Percentiles rank a stretch among this genome's conserved stretches.
These are phyloP conservation scores for Asbolus verrucosus DNA, from an alignment of 1,140 invertebrate genomes.

Conservation along the genomic window DNA sequence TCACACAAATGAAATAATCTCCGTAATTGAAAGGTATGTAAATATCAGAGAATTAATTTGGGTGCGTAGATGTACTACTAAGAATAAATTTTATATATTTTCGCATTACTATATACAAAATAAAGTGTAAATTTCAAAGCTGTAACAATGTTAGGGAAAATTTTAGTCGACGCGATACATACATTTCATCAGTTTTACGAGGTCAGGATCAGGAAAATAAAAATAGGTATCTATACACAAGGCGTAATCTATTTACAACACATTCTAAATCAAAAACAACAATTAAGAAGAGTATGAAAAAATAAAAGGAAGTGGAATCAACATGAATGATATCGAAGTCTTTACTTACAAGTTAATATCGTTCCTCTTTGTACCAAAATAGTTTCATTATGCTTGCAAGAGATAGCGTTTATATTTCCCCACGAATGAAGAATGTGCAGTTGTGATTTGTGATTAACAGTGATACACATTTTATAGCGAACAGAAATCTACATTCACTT, in stretches of 20 bases:
- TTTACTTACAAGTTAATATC: constrained; percentile 16
- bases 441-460: constrained; percentile 5
- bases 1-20: constrained; percentile 17
- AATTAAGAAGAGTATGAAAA: too few relatives aligned
- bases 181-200: too few relatives aligned
- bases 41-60: background rate
- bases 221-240: too few relatives aligned
- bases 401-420: constrained; percentile 35
- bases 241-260: too few relatives aligned
- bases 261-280: too few relatives aligned
- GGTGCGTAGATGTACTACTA: constrained; percentile 18
- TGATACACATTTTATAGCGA: too few relatives aligned
- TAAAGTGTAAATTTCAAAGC: constrained; percentile 1
- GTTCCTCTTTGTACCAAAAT: constrained; percentile 32
- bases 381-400: constrained; percentile 30
- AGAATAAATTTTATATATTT: constrained; percentile 29
- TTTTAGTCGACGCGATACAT: too few relatives aligned
- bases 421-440: constrained; percentile 24
- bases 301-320: too few relatives aligned
- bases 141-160: background rate
- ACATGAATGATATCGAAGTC: background rate
- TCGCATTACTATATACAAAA: background rate
- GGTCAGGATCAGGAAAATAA: too few relatives aligned
- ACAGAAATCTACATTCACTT: background rate
- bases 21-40: constrained; percentile 15